phyloP scores from a whole-genome alignment of 2,888 invertebrate genomes.

The Ramazzottius varieornatus region DNA sequence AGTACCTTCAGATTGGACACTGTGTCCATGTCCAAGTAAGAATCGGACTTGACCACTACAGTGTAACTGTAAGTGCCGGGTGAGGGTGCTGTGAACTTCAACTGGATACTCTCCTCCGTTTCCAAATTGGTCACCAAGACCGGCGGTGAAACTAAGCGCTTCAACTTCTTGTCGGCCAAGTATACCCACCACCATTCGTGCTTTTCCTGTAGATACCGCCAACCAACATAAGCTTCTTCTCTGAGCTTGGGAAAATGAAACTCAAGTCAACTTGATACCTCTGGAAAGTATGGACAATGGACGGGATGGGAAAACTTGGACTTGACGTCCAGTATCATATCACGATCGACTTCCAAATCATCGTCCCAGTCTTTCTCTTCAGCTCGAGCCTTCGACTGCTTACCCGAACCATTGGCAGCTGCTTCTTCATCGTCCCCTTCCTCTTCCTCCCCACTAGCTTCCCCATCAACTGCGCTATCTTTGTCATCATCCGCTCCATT shows the following conservation, averaged over 20 bases:
- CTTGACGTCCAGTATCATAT: slow-evolving; percentile 44
- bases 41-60: slow-evolving; percentile 77
- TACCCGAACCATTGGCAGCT: too few relatives aligned
- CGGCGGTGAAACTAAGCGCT: slow-evolving; percentile 66
- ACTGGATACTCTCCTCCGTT: slow-evolving; percentile 52
- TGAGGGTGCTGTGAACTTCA: slow-evolving; percentile 82
- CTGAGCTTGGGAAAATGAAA: too few relatives aligned
- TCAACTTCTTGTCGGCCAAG: slow-evolving; percentile 76
- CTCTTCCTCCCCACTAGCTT: slow-evolving; percentile 5
- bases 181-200: slow-evolving; percentile 99
- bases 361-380: slow-evolving; percentile 26
- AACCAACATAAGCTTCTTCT: background rate
- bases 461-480: slow-evolving; percentile 11
- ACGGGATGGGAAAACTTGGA: slow-evolving; percentile 83
- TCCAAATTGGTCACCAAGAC: slow-evolving; percentile 76
- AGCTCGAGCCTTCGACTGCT: slow-evolving; percentile 6
- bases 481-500: slow-evolving; percentile 8
- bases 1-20: slow-evolving; percentile 67
- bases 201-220: slow-evolving; percentile 34
- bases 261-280: too few relatives aligned
- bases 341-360: slow-evolving; percentile 15
- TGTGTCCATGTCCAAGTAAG: slow-evolving; percentile 87
- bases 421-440: slow-evolving; percentile 7
- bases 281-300: slow-evolving; percentile 82
- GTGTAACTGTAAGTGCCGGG: slow-evolving; percentile 68